Evolutionary conservation across 1,140 invertebrate species (phyloP).

Genomic region (Temnothorax nylanderi): DNA sequence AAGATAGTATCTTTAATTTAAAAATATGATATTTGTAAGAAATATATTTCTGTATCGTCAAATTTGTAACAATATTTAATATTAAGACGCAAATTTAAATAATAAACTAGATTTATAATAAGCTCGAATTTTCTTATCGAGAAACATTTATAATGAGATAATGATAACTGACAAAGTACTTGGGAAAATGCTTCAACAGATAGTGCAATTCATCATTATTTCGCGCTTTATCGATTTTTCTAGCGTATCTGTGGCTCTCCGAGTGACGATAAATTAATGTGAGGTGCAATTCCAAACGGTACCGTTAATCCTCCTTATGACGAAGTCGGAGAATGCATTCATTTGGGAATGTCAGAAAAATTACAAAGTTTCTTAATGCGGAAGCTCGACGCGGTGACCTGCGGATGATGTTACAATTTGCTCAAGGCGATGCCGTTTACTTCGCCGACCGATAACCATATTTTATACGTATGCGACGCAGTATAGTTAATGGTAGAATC

Average conservation of each 20-base stretch:
- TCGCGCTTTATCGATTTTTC: constrained; percentile 28
- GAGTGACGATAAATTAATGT: constrained; percentile 65
- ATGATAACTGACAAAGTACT: neutral
- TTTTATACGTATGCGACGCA: constrained; percentile 49
- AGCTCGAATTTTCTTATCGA: neutral
- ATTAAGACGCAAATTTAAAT: neutral
- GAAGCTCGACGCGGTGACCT: constrained; percentile 27
- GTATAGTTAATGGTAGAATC: constrained; percentile 36
- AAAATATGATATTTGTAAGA: neutral
- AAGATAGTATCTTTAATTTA: neutral
- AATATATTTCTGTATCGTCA: neutral
- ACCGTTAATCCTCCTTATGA: constrained; percentile 67
- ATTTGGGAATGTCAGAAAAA: constrained; percentile 64
- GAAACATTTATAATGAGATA: neutral
- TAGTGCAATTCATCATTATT: constrained; percentile 12
- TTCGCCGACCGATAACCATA: constrained; percentile 46
- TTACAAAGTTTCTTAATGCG: constrained; percentile 54
- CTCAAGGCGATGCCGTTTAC: constrained; percentile 39
- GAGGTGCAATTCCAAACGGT: constrained; percentile 55
- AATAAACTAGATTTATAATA: neutral
- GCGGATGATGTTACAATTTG: constrained; percentile 39
- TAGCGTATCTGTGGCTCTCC: neutral
- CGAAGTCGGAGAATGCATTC: constrained; percentile 64
- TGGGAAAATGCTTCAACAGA: neutral
- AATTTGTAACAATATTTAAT: neutral